Conservation (phyloP, 2,797 vertebrate genomes). For the Chlorospingus semifuscus region DNA sequence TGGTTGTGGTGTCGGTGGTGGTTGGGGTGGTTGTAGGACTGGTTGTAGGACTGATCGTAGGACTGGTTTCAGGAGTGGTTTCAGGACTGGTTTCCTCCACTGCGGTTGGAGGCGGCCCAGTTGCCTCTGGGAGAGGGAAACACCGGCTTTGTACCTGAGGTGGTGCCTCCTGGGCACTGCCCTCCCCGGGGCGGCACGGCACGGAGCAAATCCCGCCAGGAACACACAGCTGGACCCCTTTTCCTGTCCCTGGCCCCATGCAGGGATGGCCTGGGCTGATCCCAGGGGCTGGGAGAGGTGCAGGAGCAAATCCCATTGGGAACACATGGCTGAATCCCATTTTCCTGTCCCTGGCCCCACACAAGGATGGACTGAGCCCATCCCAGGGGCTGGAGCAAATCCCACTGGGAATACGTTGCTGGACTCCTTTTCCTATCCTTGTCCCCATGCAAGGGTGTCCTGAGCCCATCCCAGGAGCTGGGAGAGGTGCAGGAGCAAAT, state of each 20-base stretch:
- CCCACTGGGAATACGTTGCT: background rate
- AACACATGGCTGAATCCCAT: background rate
- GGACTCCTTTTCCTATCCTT: constrained; percentile 2
- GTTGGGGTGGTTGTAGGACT: constrained; percentile 63
- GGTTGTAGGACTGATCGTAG: background rate
- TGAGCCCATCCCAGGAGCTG: accelerated
- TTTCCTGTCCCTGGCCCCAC: background rate
- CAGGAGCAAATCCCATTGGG: background rate
- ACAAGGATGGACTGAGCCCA: accelerated
- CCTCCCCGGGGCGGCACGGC: background rate
- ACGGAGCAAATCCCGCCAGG: background rate
- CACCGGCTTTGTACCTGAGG: background rate
- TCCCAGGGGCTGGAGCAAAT: background rate
- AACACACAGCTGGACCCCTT: accelerated
- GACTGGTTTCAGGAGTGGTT: background rate
- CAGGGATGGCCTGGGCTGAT: accelerated
- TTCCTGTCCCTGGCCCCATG: too few species aligned
- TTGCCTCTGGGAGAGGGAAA: constrained; percentile 79
- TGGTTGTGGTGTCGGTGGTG: constrained; percentile 65
- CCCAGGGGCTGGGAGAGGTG: background rate
- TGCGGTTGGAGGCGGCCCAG: constrained; percentile 73
- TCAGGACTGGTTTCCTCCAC: constrained; percentile 61
- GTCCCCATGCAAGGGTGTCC: background rate
- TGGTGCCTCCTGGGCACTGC: background rate
- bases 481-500: background rate